These are phyloP conservation scores for Xestia xanthographa DNA, from an alignment of 2,888 invertebrate genomes.

Conservation along the genomic window DNA sequence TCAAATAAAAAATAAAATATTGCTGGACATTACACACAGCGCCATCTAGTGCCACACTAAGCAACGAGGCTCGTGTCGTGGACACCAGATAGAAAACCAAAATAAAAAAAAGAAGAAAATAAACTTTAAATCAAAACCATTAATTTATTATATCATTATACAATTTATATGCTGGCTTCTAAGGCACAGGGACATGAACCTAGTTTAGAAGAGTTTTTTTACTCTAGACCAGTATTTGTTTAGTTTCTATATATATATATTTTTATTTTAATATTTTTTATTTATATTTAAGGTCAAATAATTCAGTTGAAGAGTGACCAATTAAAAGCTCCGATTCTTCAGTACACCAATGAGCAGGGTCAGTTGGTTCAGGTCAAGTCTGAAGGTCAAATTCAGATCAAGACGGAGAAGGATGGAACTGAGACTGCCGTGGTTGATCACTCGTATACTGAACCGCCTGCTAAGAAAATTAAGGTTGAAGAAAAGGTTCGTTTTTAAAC, in stretches of 20 bases:
- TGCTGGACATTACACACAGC: too few species aligned
- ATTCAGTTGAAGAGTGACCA: conserved; percentile 86
- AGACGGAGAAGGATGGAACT: conserved; percentile 78
- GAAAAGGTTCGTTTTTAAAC: conserved; percentile 77
- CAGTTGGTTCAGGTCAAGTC: conserved; percentile 79
- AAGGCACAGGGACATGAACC: too few species aligned
- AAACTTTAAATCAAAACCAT: too few species aligned
- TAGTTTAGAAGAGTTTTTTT: neutral
- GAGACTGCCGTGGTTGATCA: conserved; percentile 82
- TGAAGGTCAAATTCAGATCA: conserved; percentile 68
- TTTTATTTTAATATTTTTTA: neutral
- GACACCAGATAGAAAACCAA: too few species aligned
- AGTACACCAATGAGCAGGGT: conserved; percentile 83
- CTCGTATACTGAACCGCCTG: conserved; percentile 84
- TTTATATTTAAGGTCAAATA: conserved; percentile 75
- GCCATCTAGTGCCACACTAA: too few species aligned
- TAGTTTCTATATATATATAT: too few species aligned
- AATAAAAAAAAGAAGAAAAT: too few species aligned
- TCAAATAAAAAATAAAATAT: too few species aligned
- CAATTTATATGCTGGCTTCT: too few species aligned
- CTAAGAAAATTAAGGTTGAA: conserved; percentile 83
- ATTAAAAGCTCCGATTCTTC: conserved; percentile 77
- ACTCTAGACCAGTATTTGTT: neutral
- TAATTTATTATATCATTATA: too few species aligned
- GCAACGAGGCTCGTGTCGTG: too few species aligned